phyloP scores from a whole-genome alignment of 2,797 vertebrate species.

The Myoxocephalus aenaeus region DNA sequence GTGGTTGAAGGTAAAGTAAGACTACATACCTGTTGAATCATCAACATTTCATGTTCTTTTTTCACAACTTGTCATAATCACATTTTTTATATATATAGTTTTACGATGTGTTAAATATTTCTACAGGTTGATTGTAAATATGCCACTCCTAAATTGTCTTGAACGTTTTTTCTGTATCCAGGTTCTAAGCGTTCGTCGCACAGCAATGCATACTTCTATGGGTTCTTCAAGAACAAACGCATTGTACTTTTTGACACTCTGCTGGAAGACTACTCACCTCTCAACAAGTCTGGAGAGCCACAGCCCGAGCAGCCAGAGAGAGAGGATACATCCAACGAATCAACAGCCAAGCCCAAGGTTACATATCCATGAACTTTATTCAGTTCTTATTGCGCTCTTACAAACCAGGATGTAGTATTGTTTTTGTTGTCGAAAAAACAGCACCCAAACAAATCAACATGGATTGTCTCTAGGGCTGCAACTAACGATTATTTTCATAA shows the following conservation, averaged over 20 bases:
- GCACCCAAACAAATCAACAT: not conserved
- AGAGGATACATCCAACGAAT: conserved; percentile 77
- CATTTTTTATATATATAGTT: not conserved
- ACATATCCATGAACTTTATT: conserved; percentile 33
- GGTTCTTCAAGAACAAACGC: conserved; percentile 99
- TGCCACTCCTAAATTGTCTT: not conserved
- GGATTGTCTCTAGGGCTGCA: not conserved
- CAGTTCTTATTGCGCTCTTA: not conserved
- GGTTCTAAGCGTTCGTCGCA: conserved; percentile 98
- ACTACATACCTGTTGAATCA: not conserved
- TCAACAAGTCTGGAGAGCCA: conserved; percentile 89
- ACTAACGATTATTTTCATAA: too few species aligned
- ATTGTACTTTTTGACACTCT: conserved; percentile 98
- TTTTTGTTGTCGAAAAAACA: not conserved
- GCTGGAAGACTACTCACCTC: conserved; percentile 94
- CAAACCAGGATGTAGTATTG: not conserved
- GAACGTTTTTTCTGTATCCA: conserved; percentile 60
- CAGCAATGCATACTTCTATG: conserved; percentile 99
- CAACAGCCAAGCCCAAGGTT: conserved; percentile 91
- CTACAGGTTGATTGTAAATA: not conserved
- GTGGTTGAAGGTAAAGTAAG: conserved; percentile 94
- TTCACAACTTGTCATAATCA: not conserved
- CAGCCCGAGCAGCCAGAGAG: conserved; percentile 81
- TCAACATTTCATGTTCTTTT: not conserved
- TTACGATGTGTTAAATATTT: not conserved